Base-by-base conservation (phyloP, 1,140 invertebrate species). In the Apolygus lucorum region DNA sequence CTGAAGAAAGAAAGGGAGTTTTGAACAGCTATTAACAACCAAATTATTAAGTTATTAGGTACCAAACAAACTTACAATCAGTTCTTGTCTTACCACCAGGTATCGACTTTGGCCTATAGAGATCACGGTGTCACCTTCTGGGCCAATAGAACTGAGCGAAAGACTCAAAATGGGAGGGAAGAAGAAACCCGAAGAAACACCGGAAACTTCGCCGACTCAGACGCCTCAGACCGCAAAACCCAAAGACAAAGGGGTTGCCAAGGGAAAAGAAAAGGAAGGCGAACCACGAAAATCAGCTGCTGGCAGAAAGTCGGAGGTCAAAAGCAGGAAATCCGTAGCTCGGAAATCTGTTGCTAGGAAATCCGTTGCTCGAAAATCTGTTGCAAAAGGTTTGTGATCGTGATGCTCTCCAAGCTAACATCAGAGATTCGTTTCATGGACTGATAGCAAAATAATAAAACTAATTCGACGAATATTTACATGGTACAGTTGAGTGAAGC, bases 101-200 rank as follows among this genome's bases (percentile, higher is more conserved):
- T 65, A 70, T 65, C 62, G 68, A 1, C 14, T 52, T 0, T 70
- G 68, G 68, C 68, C 68, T 14, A 22, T 70, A 14, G 68, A 70
- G 29, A 17, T 70, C 17, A 21, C 29, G 8, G 65, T 67, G n/a
- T 59, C 54, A 14, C 54, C 54, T 14, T 59, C 54, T 14, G 54
- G 54, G 14, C 27, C 29, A n/a, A 24, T 67, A 13, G 11, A 34
- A 27, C 13, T 67, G 11, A 34, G 13, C 17, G 27, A 67, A 29
- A 29, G 28, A 28, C n/a, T 29, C 21, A 65, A 28, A 29, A 26
- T 26, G 4, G 22, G 26, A 8, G 25, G 21, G 27, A 14, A 28
- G 29, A 21, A n/a, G 17, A 14, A 42, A 28, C 13, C 22, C 13
- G 54, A 59, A 4, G 54, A 59, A 59, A 59, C 22, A 4, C 4